These are phyloP conservation scores for Myocastor coypus DNA, from an alignment of 2,113 vertebrate species.

Conservation along the genomic window DNA sequence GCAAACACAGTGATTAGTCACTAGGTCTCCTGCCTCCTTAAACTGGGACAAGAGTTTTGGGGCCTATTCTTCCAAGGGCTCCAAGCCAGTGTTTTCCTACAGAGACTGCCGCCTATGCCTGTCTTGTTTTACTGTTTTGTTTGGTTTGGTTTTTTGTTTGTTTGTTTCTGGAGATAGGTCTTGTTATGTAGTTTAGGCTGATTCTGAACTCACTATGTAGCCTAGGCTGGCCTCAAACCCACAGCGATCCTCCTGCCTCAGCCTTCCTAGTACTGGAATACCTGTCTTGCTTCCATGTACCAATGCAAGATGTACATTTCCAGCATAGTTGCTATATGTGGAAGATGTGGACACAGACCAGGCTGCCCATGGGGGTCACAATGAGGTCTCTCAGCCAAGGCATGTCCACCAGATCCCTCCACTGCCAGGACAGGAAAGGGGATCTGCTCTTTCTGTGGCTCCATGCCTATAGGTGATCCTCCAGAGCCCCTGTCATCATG, in stretches of 20 bases:
- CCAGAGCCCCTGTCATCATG: neutral
- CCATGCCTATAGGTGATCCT: neutral
- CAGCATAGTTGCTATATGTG: neutral
- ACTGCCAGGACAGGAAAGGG: neutral
- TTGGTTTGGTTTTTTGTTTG: neutral
- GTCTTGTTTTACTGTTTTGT: neutral
- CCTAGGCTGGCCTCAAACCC: neutral
- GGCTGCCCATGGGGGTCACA: accelerated
- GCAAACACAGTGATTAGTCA: neutral
- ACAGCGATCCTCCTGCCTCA: neutral
- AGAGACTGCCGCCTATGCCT: neutral
- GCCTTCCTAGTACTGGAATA: neutral
- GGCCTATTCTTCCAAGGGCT: neutral
- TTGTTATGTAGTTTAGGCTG: neutral
- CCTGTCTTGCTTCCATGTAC: neutral
- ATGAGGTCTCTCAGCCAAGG: neutral
- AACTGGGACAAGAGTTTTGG: neutral
- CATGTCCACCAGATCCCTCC: neutral
- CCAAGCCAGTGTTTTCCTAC: neutral
- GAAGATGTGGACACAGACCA: neutral
- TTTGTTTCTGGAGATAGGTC: neutral
- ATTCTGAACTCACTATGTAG: neutral
- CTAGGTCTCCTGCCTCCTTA: neutral
- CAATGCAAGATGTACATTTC: neutral
- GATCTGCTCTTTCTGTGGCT: neutral